Conservation (phyloP, 2,888 invertebrate species). For the Cephus rjabovi region DNA sequence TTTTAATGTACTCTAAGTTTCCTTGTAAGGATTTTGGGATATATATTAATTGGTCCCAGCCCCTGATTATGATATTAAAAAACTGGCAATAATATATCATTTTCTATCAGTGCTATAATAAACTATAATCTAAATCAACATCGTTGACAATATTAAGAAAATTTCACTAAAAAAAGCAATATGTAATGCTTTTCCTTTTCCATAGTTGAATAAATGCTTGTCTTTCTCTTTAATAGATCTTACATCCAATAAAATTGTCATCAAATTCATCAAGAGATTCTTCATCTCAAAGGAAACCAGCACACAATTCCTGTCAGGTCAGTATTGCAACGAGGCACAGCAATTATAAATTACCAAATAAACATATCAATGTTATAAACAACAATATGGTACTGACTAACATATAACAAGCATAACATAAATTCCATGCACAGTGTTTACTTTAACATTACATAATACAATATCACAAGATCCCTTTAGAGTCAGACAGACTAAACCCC, state of each 20-base stretch:
- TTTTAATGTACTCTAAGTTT: not conserved
- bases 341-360: not conserved
- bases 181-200: not conserved
- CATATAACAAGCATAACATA: not conserved
- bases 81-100: not conserved
- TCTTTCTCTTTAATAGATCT: slow-evolving; percentile 56
- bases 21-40: slow-evolving; percentile 17
- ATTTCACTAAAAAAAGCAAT: not conserved
- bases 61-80: not conserved
- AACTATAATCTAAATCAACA: not conserved
- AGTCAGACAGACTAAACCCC: not conserved
- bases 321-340: slow-evolving; percentile 31
- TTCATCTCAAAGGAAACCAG: slow-evolving; percentile 69
- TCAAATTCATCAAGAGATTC: slow-evolving; percentile 71
- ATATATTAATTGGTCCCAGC: slow-evolving; percentile 17
- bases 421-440: not conserved
- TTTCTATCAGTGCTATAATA: slow-evolving; percentile 9
- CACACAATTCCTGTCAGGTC: slow-evolving; percentile 71
- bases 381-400: not conserved
- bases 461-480: not conserved
- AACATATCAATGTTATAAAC: slow-evolving; percentile 8
- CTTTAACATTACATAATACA: not conserved
- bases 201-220: not conserved
- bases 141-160: not conserved
- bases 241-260: slow-evolving; percentile 71